Evolutionary conservation across 1,140 invertebrate genomes (phyloP), one percentile per base, ranked within the genome.

Genomic region (Drosophila fuyamai): DNA sequence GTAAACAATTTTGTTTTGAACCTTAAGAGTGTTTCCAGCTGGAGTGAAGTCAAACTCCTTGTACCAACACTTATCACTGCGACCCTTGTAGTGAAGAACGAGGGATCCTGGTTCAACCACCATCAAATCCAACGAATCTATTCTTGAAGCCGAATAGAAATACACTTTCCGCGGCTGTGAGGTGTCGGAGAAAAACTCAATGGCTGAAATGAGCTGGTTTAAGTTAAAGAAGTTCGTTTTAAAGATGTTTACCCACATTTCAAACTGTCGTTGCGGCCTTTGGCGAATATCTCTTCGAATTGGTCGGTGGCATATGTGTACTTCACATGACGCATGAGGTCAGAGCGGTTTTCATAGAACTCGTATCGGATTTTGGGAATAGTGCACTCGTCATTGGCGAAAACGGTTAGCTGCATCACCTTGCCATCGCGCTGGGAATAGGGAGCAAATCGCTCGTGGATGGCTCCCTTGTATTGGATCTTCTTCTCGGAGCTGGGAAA

Each of bases 361-460:
- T 97, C 96, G 47, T 95, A 95, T 72, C 93, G 93, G 4, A 94
- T 82, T 8, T 94, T 79, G 7, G 94, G 93, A 43, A 93, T 91
- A 40, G 93, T 94, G 83, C 96, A 95, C 8, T 95, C 94, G 47
- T 95, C 94, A 91, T 97, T 95, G 0, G 94, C 93, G 78, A 94
- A 98, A 36, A 95, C 91, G 9, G 94, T 95, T 6, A 97, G 92
- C 79, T 95, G 94, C 71, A 94, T 94, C 0, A 96, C 92, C 10
- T 97, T 91, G 14, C 91, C 91, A 62, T 97, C 95, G 1, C 92
- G 93, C 76, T 96, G 94, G 3, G 95, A 93, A 84, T 97, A 97
- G 0, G 96, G 96, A 0, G 96, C 94, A 91, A 95, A 97, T 62
- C 96, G 94, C 84, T 98, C 96, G 1, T 97, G 93, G 48, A 96